Base-by-base conservation (phyloP, 2,797 vertebrate species). In the Phalloptychus januarius region DNA sequence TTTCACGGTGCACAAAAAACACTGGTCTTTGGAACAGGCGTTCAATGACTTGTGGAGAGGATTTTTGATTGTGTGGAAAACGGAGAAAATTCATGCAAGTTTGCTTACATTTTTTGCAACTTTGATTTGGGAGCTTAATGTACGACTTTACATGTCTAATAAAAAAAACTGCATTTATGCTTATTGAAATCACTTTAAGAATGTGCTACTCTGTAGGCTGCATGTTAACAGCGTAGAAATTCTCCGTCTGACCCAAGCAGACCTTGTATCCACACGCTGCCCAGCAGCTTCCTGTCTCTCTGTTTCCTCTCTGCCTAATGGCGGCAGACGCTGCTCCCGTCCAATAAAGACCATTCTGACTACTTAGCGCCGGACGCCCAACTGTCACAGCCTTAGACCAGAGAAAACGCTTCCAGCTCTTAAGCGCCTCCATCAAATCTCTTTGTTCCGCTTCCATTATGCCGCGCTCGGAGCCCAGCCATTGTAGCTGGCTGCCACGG, bases 401-500 rank as follows among this genome's bases (percentile, higher is more conserved):
- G 83, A 86, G 86, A 77, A 83, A 86, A 79, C 10, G 83, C 86
- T 85, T 91, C 90, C 92, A 88, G 89, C 90, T 91, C 89, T 87
- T 75, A 72, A 92, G 87, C 88, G 86, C 87, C 81, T 83, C 91
- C 82, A 88, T 93, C 90, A 90, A 90, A 86, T 90, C 87, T 91
- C 92, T 93, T 92, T 94, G 92, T 94, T 90, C 82, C 83, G 73
- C 84, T 86, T 89, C 90, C 89, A 92, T 93, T 90, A 81, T 85
- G 86, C 91, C 79, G 85, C 79, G 88, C 89, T 91, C 85, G 79
- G 88, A 88, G 84, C 82, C 89, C 85, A 89, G 50, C 83, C 83
- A 83, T 91, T 79, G 63, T 83, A 83, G 88, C 92, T 86, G 88
- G 85, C 93, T 90, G 89, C 88, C 87, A 83, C 88, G 76, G 85